Conservation (phyloP, 2,888 invertebrate species). For the Anaspis maculata region DNA sequence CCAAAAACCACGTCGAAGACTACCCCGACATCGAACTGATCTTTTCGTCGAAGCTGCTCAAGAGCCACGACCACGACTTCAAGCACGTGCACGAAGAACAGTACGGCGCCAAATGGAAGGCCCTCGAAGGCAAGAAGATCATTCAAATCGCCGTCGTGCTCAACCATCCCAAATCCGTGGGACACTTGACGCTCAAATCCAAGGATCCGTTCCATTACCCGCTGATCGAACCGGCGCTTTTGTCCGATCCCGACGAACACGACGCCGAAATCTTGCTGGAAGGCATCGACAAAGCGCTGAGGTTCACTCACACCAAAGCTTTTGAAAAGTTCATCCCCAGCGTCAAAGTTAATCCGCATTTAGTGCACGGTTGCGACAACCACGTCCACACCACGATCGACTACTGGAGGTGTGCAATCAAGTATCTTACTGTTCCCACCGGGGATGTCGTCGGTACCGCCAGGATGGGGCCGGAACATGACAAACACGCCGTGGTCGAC, state of each 20-base stretch:
- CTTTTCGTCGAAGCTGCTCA: slow-evolving; percentile 36
- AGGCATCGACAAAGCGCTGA: slow-evolving; percentile 51
- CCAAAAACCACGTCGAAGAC: slow-evolving; percentile 42
- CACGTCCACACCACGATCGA: slow-evolving; percentile 50
- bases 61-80: slow-evolving; percentile 12
- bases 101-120: slow-evolving; percentile 47
- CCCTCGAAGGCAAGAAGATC: slow-evolving; percentile 41
- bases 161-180: slow-evolving; percentile 66
- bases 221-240: slow-evolving; percentile 70
- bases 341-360: slow-evolving; percentile 22
- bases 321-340: slow-evolving; percentile 48
- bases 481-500: slow-evolving; percentile 57
- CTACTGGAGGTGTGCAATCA: slow-evolving; percentile 64
- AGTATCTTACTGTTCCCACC: slow-evolving; percentile 22
- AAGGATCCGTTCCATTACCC: slow-evolving; percentile 69
- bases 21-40: slow-evolving; percentile 59
- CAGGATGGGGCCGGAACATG: slow-evolving; percentile 60
- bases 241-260: slow-evolving; percentile 48
- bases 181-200: slow-evolving; percentile 58
- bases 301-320: slow-evolving; percentile 49
- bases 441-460: slow-evolving; percentile 48
- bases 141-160: slow-evolving; percentile 56
- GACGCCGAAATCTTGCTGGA: slow-evolving; percentile 55
- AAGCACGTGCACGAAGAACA: slow-evolving; percentile 7
- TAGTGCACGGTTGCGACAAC: slow-evolving; percentile 45